Percentiles rank a stretch among this genome's conserved stretches.
Evolutionary conservation across 2,888 invertebrate species (phyloP).

Genomic region (Lordiphosa andalusiaca): DNA sequence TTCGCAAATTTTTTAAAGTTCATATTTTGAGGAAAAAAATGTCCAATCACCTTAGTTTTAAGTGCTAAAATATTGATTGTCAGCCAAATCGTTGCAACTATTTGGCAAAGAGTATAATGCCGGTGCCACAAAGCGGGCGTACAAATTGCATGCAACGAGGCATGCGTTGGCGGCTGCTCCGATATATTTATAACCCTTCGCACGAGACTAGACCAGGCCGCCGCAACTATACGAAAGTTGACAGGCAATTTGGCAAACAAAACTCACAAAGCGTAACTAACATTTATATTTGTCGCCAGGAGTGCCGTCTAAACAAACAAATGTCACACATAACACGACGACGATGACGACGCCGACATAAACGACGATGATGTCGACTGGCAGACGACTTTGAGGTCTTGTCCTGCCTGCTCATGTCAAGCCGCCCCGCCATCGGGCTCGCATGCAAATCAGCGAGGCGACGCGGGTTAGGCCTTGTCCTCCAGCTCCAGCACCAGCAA

Average conservation of each 20-base stretch:
- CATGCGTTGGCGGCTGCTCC: slow-evolving; percentile 14
- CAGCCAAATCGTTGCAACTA: neutral
- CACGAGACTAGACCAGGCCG: slow-evolving; percentile 6
- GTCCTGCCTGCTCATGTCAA: slow-evolving; percentile 30
- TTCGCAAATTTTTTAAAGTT: no score
- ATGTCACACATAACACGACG: slow-evolving; percentile 61
- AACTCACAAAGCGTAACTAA: slow-evolving; percentile 65
- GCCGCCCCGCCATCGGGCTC: slow-evolving; percentile 25
- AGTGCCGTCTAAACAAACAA: slow-evolving; percentile 63
- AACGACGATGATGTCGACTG: slow-evolving; percentile 25
- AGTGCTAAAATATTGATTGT: no score
- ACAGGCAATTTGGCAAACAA: slow-evolving; percentile 68
- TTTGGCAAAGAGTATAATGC: slow-evolving; percentile 2
- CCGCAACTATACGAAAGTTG: slow-evolving; percentile 46
- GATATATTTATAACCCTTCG: slow-evolving; percentile 13
- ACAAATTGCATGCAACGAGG: slow-evolving; percentile 52
- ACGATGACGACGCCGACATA: slow-evolving; percentile 10
- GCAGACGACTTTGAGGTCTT: slow-evolving; percentile 57
- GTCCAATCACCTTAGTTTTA: no score
- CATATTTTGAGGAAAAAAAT: no score
- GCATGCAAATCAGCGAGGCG: slow-evolving; percentile 64
- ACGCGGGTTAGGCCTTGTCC: slow-evolving; percentile 38
- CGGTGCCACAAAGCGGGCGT: slow-evolving; percentile 17
- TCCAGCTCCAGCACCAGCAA: slow-evolving; percentile 9
- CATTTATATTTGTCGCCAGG: slow-evolving; percentile 69